Base-by-base conservation (phyloP, 2,113 vertebrate species). In the Sphyrna mokarran region DNA sequence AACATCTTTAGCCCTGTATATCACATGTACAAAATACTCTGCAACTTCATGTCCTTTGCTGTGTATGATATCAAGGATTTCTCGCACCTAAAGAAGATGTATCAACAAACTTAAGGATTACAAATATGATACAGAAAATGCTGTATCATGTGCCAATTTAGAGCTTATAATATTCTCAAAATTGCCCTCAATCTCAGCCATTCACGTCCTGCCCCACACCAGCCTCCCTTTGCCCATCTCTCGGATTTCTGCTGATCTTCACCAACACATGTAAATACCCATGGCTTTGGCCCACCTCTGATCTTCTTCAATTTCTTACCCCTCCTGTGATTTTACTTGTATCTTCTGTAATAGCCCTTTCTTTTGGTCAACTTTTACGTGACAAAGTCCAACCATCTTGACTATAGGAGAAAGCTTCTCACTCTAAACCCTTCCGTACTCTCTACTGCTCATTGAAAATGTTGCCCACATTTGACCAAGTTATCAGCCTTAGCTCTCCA, bases 21-120 rank as follows among this genome's bases (percentile, higher is more conserved):
- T 97, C 96, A 99, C 97, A 6, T 96, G 96, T 76, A 99, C 37
- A 23, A 99, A 98, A 96, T 98, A 99, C 29, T 98, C 98, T 0
- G 98, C 98, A 85, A 98, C 98, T 96, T 99, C 98, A 95, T 99
- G 98, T 7, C 99, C 99, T 97, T 99, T 99, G 97, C 98, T 98
- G 96, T 99, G 98, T n/a, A 98, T 98, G 66, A 99, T 96, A 96
- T 99, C 99, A 97, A 99, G 96, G 97, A 99, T 97, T 97, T 98
- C 98, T 68, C 99, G 99, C 78, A 99, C 98, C 99, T 99, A 95
- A 2, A 96, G 70, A 96, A 96, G 61, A 66, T 96, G 0, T 61
- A 90, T 61, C 58, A 33, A 90, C 54, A 33, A 54, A 33, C 23
- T 90, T 54, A 43, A 40, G 37, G 40, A 37, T 7, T 83, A 43